A percentile compares a stretch with the other conserved stretches of the same genome.
Evolutionary conservation across 2,113 vertebrate genomes (phyloP).

Genomic region (Anolis carolinensis): DNA sequence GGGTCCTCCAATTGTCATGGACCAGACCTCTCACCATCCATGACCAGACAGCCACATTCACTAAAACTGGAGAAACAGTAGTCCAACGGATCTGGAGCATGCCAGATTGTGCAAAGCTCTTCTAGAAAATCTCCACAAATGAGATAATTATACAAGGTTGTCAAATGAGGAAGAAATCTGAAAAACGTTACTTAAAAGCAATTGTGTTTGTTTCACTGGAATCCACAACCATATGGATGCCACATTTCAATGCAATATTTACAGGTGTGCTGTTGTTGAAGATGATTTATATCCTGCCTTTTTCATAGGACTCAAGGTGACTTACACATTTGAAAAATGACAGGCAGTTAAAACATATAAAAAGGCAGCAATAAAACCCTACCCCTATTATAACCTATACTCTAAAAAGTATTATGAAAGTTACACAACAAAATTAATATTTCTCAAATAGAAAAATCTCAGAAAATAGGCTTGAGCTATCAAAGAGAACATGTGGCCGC

Average conservation of each 20-base stretch:
- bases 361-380: no score
- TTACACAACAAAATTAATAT: background rate
- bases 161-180: background rate
- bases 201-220: background rate
- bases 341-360: no score
- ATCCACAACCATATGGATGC: background rate
- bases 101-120: background rate
- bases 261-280: no score
- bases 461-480: background rate
- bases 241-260: slow-evolving; percentile 1
- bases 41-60: background rate
- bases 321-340: no score
- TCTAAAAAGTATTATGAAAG: no score
- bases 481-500: background rate
- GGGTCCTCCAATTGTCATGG: background rate
- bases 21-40: background rate
- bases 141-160: no score
- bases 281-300: no score
- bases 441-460: background rate
- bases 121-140: background rate
- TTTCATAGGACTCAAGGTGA: no score
- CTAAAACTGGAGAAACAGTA: background rate
- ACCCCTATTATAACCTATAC: no score
- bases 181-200: background rate
- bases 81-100: background rate